These are phyloP conservation scores for Charaxes varanes DNA, from an alignment of 1,140 invertebrate species.

Conservation along the genomic window DNA sequence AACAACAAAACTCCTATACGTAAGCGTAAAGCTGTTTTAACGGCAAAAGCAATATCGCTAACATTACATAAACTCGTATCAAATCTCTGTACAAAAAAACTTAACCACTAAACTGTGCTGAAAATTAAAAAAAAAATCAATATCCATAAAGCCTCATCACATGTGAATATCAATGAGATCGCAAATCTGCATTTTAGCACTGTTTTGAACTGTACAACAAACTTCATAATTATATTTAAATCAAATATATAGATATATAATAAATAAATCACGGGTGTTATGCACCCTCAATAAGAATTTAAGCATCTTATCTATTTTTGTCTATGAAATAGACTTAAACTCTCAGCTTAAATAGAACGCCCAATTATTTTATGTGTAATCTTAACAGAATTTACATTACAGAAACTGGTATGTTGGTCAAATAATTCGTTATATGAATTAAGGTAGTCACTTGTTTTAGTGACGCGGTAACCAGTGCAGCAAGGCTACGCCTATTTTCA, in stretches of 20 bases:
- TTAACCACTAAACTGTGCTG: slow-evolving; percentile 43
- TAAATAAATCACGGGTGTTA: too few species aligned
- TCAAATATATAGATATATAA: slow-evolving; percentile 14
- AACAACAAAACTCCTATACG: slow-evolving; percentile 4
- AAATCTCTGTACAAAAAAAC: slow-evolving; percentile 52
- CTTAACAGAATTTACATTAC: too few species aligned
- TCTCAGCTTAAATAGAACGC: too few species aligned
- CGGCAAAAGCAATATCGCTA: slow-evolving; percentile 31
- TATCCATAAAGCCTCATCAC: slow-evolving; percentile 52
- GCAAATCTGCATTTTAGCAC: slow-evolving; percentile 28
- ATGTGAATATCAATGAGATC: slow-evolving; percentile 60
- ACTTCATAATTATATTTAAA: slow-evolving; percentile 6
- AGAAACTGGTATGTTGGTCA: too few species aligned
- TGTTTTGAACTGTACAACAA: slow-evolving; percentile 13
- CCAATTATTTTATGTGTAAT: too few species aligned
- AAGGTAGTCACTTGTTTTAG: too few species aligned
- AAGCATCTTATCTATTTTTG: too few species aligned
- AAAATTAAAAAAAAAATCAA: slow-evolving; percentile 33
- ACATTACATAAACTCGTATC: slow-evolving; percentile 44
- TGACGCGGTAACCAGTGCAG: too few species aligned
- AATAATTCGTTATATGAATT: too few species aligned
- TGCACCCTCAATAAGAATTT: too few species aligned
- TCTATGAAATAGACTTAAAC: too few species aligned
- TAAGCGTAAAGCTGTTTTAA: slow-evolving; percentile 15
- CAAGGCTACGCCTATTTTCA: too few species aligned